A percentile compares a stretch with the other conserved stretches of the same genome.
Conservation (phyloP, 2,888 invertebrate genomes). For the Cephus rjabovi region DNA sequence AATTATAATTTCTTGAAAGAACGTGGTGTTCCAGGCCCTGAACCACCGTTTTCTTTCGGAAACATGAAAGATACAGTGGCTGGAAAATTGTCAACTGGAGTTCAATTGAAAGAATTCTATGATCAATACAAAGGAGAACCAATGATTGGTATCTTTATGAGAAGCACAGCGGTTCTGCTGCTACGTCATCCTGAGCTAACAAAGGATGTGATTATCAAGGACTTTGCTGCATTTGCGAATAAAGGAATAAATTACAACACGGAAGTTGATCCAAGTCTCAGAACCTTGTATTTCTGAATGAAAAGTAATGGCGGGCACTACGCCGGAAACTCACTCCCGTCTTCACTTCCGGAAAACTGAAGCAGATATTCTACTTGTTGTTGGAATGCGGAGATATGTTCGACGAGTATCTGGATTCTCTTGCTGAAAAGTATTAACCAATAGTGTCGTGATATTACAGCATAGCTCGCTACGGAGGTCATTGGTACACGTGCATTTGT, state of each 20-base stretch:
- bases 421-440: slow-evolving; percentile 23
- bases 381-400: slow-evolving; percentile 64
- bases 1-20: slow-evolving; percentile 30
- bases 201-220: slow-evolving; percentile 61
- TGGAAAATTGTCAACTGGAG: neutral
- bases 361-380: slow-evolving; percentile 68
- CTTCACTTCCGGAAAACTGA: slow-evolving; percentile 68
- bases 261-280: too few relatives aligned
- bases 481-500: slow-evolving; percentile 66
- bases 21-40: slow-evolving; percentile 17
- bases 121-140: slow-evolving; percentile 30
- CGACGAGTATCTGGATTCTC: slow-evolving; percentile 60
- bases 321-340: too few relatives aligned
- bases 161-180: slow-evolving; percentile 59
- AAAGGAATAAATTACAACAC: slow-evolving; percentile 29
- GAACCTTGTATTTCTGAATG: too few relatives aligned
- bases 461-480: slow-evolving; percentile 63
- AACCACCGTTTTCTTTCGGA: neutral
- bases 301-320: too few relatives aligned
- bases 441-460: slow-evolving; percentile 49
- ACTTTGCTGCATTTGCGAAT: slow-evolving; percentile 64
- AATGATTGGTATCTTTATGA: slow-evolving; percentile 63
- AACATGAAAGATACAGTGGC: neutral
- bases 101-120: neutral
- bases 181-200: slow-evolving; percentile 60